Base-by-base conservation (phyloP, 2,888 invertebrate species). In the Caenorhabditis sp. region DNA sequence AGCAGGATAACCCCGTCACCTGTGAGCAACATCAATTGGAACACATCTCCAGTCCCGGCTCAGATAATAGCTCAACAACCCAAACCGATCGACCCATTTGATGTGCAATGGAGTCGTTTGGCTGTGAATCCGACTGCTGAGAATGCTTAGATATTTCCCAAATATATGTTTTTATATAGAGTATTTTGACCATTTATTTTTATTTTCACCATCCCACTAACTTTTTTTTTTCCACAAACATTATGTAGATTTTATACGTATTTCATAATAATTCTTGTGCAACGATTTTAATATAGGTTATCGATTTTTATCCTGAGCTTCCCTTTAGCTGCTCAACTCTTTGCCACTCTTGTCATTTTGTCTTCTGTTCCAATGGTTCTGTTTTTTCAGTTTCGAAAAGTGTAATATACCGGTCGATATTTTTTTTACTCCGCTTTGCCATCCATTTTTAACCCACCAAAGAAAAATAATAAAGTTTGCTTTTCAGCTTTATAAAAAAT, bases 31-130 rank as follows among this genome's bases (percentile, higher is more conserved):
- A 61, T 77, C 14, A 68, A 75, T 54, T 79, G 77, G 77, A 72
- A 77, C 43, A n/a, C 70, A 0, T 66, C 67, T 7, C 75, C 75
- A 5, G 66, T 61, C 14, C 68, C 63, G 1, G 23, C 63, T 50
- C 67, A 59, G 26, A 58, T 71, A 27, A 23, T 56, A 5, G 57
- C 58, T 12, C 61, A 59, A 43, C 57, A 65, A 5, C 56, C 70
- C 1, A 72, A 70, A 59, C 76, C 74, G 1, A 74, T 69, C 0
- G 86, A 86, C 60, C 86, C 86, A 12, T 86, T 86, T 66, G 86
- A 86, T 69, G 79, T 86, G 14, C 78, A 84, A 59, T 86, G 86
- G 86, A 83, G 83, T 59, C 23, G 60, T 25, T 38, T 73, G 7
- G 59, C 68, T 7, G 17, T 58, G 10, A 56, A 56, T 56, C 17